Base-by-base conservation (phyloP, 1,140 invertebrate species). In the Drosophila mojavensis region DNA sequence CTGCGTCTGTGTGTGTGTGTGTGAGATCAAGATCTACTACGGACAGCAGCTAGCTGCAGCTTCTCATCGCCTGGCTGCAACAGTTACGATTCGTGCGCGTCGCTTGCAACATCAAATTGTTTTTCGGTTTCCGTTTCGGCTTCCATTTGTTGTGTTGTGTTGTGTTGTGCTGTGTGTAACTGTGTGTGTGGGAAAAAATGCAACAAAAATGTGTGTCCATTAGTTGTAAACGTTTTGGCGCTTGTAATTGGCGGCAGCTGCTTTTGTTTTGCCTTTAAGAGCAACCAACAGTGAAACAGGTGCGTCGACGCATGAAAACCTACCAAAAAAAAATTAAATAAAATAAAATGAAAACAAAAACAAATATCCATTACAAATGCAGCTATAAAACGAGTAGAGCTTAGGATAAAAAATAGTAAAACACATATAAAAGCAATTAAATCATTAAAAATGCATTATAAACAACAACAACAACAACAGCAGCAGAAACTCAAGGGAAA, bases 361-460 rank as follows among this genome's bases (percentile, higher is more conserved):
- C 10, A 51, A 60, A 56, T 41, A 41, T 50, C 28, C 51, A 62
- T 53, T 48, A 45, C n/a, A 51, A 72, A 43, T 15, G 45, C 28
- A 41, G 39, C 20, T 50, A 15, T 47, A 55, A 55, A 63, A 24
- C 15, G 10, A 33, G 47, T 70, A 4, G 28, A 62, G 36, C 43
- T 59, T 41, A 7, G 15, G 26, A 6, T 30, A 65, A 15, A 17
- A 56, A 48, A 61, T 20, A 41, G 53, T 20, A 61, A 54, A 45
- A 39, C 13, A 9, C 36, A 17, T 17, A 17, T 20, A 50, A 55
- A 36, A 53, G 53, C 41, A 66, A 69, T 78, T 36, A 71, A 75
- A 63, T 67, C 80, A 88, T 89, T 89, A 88, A 83, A 83, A 88
- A 81, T 84, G 79, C 83, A 88, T 88, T 89, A 86, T 65, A 79